Conservation (phyloP, 2,797 vertebrate genomes). For the Discoglossus pictus region DNA sequence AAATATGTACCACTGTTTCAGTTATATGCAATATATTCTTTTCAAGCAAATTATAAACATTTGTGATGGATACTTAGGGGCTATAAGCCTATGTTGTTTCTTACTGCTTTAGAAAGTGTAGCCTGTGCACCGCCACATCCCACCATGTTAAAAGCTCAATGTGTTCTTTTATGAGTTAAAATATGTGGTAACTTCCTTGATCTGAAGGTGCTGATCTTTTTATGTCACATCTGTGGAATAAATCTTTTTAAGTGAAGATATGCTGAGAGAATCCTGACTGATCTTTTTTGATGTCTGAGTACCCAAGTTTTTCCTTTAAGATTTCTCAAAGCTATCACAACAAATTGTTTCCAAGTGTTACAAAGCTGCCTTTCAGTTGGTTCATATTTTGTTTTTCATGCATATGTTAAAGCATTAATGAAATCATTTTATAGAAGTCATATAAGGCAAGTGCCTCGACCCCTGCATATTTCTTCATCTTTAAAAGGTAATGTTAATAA, state of each 20-base stretch:
- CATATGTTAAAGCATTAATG: background rate
- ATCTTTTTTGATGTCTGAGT: constrained; percentile 25
- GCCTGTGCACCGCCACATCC: constrained; percentile 6
- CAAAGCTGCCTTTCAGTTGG: background rate
- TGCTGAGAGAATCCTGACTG: constrained; percentile 25
- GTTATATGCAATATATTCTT: constrained; percentile 17
- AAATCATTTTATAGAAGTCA: no score
- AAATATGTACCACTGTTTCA: background rate
- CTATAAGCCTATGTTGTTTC: constrained; percentile 1
- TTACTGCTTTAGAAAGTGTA: constrained; percentile 9
- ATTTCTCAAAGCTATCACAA: constrained; percentile 7
- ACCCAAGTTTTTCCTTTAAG: constrained; percentile 20
- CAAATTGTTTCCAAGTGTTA: constrained; percentile 12
- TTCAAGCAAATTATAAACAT: constrained; percentile 14
- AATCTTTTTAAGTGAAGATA: constrained; percentile 34
- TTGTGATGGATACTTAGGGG: constrained; percentile 20
- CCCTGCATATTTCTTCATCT: no score
- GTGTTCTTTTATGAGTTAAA: constrained; percentile 33
- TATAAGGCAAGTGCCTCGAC: no score
- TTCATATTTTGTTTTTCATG: background rate
- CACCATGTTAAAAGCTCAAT: constrained; percentile 29
- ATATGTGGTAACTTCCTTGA: constrained; percentile 28
- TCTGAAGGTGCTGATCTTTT: constrained; percentile 49
- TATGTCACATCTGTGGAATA: constrained; percentile 41
- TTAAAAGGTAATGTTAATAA: no score